Evolutionary conservation across 2,113 vertebrate species (phyloP).

Genomic region (Salvelinus fontinalis): DNA sequence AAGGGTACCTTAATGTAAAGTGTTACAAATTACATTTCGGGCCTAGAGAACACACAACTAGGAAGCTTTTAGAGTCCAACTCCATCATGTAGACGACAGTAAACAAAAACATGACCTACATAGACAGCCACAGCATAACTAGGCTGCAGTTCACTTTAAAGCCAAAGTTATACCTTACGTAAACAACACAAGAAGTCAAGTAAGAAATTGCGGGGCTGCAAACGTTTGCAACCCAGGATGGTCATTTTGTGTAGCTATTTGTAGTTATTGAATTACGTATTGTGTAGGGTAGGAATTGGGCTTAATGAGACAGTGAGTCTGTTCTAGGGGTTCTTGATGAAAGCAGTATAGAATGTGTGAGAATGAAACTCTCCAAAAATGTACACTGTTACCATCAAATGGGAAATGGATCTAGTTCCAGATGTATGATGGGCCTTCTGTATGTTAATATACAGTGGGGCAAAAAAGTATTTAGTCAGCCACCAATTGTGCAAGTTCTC

Average conservation of each 20-base stretch:
- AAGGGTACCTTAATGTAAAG: too few relatives aligned
- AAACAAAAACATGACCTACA: constrained; percentile 38
- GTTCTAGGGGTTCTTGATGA: constrained; percentile 6
- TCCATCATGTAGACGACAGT: neutral
- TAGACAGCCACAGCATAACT: constrained; percentile 23
- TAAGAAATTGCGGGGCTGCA: neutral
- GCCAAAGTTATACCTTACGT: too few relatives aligned
- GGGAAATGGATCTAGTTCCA: neutral
- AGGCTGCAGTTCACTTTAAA: too few relatives aligned
- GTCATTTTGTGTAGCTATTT: too few relatives aligned
- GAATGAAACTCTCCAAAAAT: too few relatives aligned
- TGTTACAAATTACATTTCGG: too few relatives aligned
- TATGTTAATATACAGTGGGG: neutral
- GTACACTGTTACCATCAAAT: neutral
- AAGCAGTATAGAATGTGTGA: neutral
- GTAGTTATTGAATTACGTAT: too few relatives aligned
- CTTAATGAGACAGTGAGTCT: constrained; percentile 36
- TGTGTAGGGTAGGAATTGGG: neutral
- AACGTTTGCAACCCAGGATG: too few relatives aligned
- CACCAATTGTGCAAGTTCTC: too few relatives aligned
- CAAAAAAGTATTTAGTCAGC: too few relatives aligned
- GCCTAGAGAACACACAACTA: too few relatives aligned
- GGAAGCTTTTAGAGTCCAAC: neutral
- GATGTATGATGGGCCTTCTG: neutral
- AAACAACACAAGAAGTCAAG: constrained; percentile 7